These are phyloP conservation scores for Vollenhovia emeryi DNA, from an alignment of 1,140 invertebrate species.

Conservation along the genomic window DNA sequence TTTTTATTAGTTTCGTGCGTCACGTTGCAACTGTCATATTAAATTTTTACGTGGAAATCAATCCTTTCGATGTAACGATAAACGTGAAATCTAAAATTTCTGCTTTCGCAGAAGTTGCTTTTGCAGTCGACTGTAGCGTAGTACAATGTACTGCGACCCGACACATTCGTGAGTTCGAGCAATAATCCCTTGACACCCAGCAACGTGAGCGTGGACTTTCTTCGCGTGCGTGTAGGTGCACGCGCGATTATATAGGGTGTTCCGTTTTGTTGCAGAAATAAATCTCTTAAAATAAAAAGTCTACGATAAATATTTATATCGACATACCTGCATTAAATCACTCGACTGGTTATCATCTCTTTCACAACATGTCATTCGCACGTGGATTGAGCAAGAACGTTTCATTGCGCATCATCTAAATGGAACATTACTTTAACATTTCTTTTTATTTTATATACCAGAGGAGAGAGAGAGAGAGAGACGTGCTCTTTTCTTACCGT, in stretches of 20 bases:
- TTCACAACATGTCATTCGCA: background rate
- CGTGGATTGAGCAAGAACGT: background rate
- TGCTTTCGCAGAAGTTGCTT: conserved; percentile 47
- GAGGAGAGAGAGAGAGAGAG: too few relatives aligned
- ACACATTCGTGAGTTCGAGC: conserved; percentile 65
- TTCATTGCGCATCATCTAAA: background rate
- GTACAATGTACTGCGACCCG: conserved; percentile 64
- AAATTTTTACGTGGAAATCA: background rate
- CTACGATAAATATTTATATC: background rate
- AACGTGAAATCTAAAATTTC: background rate
- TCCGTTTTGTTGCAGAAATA: background rate
- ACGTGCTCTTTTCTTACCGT: background rate
- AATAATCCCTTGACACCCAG: conserved; percentile 69
- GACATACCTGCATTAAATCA: background rate
- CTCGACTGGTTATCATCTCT: background rate
- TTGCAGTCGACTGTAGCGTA: conserved; percentile 63
- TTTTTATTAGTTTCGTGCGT: background rate
- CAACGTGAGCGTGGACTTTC: conserved; percentile 54
- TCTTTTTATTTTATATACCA: background rate
- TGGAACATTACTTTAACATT: conserved; percentile 7
- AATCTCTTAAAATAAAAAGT: background rate
- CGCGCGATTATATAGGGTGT: conserved; percentile 36
- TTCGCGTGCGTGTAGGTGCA: background rate
- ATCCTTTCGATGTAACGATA: background rate
- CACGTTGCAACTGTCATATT: background rate